Percentiles rank a stretch among this genome's conserved stretches.
These are phyloP conservation scores for Erynnis tages DNA, from an alignment of 2,888 invertebrate genomes.

Conservation along the genomic window DNA sequence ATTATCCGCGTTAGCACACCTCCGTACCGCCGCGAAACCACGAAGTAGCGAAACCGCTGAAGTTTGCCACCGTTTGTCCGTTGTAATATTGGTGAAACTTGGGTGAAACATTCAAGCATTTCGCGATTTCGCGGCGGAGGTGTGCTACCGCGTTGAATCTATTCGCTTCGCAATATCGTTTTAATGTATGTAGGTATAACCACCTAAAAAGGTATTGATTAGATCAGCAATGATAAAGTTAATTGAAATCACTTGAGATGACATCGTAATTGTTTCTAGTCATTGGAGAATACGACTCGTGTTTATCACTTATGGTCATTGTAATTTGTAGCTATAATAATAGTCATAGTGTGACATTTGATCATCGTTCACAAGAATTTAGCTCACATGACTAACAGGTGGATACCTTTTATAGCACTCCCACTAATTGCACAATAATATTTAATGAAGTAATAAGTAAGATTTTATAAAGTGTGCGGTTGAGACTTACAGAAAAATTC, in stretches of 20 bases:
- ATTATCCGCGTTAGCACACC: no score
- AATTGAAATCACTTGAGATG: slow-evolving; percentile 25
- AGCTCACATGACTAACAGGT: slow-evolving; percentile 15
- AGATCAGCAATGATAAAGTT: slow-evolving; percentile 26
- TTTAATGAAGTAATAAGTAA: slow-evolving; percentile 3
- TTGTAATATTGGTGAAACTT: no score
- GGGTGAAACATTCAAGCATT: no score
- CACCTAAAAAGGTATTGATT: no score
- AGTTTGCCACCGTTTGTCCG: no score
- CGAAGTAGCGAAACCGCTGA: no score
- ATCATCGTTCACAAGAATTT: slow-evolving; percentile 43
- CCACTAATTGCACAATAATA: slow-evolving; percentile 9
- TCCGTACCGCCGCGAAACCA: no score
- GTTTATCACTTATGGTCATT: slow-evolving; percentile 43
- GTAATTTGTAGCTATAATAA: slow-evolving; percentile 44
- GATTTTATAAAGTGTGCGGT: neutral
- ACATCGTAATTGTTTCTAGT: slow-evolving; percentile 14
- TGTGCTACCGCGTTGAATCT: no score
- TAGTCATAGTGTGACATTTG: slow-evolving; percentile 36
- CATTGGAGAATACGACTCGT: slow-evolving; percentile 39
- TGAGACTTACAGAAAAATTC: no score
- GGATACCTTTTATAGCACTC: slow-evolving; percentile 1
- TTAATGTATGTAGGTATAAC: no score
- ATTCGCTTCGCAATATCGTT: no score
- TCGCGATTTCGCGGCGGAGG: no score